phyloP scores from a whole-genome alignment of 2,888 invertebrate species.

The Ligdia adustata region DNA sequence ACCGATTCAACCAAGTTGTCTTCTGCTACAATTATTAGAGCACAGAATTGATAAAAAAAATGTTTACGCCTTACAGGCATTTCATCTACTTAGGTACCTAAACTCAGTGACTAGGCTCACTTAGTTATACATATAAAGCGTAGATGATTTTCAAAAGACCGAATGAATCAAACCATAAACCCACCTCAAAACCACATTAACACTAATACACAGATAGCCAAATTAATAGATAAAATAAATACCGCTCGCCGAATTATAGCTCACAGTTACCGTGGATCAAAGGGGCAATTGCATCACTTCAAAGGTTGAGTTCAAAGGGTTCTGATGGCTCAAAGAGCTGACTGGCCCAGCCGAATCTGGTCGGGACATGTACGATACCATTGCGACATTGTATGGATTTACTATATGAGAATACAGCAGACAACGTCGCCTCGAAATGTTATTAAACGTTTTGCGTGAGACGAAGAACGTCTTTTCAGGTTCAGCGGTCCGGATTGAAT shows the following conservation, averaged over 20 bases:
- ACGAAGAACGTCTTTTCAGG: slow-evolving; percentile 1
- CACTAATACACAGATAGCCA: slow-evolving; percentile 1
- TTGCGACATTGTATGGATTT: slow-evolving; percentile 24
- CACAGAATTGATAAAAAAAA: no score
- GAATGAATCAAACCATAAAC: no score
- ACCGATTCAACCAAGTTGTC: no score
- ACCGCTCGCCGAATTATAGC: slow-evolving; percentile 26
- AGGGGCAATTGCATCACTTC: slow-evolving; percentile 35
- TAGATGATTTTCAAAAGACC: no score
- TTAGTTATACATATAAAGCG: no score
- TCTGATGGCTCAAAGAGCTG: slow-evolving; percentile 27
- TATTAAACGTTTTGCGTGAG: slow-evolving; percentile 9
- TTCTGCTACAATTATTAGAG: no score
- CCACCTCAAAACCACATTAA: background rate
- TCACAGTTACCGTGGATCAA: slow-evolving; percentile 31
- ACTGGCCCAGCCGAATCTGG: slow-evolving; percentile 28
- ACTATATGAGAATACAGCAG: background rate
- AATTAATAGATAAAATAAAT: slow-evolving; percentile 25
- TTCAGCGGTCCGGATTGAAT: slow-evolving; percentile 2
- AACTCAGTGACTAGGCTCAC: no score
- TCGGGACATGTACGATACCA: slow-evolving; percentile 23
- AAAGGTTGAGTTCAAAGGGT: slow-evolving; percentile 36
- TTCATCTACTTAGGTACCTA: no score
- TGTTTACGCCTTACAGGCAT: no score
- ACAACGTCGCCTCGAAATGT: background rate